Base-by-base conservation (phyloP, 2,888 invertebrate species). In the Pegoplata infirma region DNA sequence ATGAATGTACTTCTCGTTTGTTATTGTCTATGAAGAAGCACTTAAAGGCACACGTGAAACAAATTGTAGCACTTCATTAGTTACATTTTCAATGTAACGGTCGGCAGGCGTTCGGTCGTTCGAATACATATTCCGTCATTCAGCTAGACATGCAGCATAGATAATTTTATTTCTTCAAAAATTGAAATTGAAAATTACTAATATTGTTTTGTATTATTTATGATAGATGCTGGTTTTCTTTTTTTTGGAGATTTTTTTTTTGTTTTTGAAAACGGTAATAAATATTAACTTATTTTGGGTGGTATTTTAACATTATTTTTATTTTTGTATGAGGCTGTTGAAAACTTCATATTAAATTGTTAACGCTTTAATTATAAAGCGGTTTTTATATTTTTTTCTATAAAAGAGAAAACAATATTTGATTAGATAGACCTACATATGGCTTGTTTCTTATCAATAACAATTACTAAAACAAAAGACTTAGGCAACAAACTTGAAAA, bases 21-120 rank as follows among this genome's bases (percentile, higher is more conserved):
- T n/a, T n/a, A n/a, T n/a, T n/a, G n/a, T n/a, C 5, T 17, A 23
- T 19, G 19, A 72, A 68, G 58, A 80, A 77, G 55, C 68, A 73
- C 73, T 80, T 76, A 61, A 44, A 73, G 80, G 73, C 80, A 77
- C 74, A 80, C 67, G 77, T 80, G 74, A 71, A 69, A 67, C 58
- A 77, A 74, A 74, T 77, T 75, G 71, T 71, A 67, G 68, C 74
- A 75, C 77, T 75, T 71, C 75, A 72, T 77, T 75, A 72, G 74
- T 53, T 69, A 49, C 51, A 74, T 56, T 74, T 76, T 61, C 44
- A 16, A 49, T 58, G 25, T 68, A 76, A 76, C 68, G 63, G 72
- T 68, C 46, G 46, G n/a, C 40, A 10, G 47, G 28, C 66, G 36
- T 5, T 1, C 49, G n/a, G 23, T 21, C n/a, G 14, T 12, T 23